Evolutionary conservation across 2,888 invertebrate genomes (phyloP).

Genomic region (Amorpha juglandis): DNA sequence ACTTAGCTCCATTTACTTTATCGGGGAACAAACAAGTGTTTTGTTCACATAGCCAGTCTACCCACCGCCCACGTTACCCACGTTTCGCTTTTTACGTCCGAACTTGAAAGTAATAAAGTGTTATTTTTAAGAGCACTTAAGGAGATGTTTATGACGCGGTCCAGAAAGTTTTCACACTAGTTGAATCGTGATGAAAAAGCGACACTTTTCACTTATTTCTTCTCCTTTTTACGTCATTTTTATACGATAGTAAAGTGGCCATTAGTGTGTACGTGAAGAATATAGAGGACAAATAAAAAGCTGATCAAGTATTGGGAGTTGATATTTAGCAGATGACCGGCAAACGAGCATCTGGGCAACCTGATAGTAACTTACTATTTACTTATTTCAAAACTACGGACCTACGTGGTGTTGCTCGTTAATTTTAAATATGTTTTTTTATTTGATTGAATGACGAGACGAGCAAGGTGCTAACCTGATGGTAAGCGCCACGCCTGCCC

Average conservation of each 20-base stretch:
- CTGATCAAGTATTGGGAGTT: neutral
- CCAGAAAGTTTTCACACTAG: slow-evolving; percentile 6
- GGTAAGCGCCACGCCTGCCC: no score
- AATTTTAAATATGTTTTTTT: no score
- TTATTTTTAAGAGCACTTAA: slow-evolving; percentile 22
- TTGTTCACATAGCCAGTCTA: neutral
- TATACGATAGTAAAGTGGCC: neutral
- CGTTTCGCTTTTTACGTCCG: neutral
- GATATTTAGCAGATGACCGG: no score
- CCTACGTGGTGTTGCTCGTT: no score
- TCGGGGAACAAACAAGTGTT: slow-evolving; percentile 3
- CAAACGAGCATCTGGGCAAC: no score
- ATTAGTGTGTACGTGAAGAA: neutral
- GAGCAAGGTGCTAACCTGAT: no score
- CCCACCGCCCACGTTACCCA: neutral
- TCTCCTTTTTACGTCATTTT: neutral
- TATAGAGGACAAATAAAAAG: neutral
- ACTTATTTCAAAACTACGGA: no score
- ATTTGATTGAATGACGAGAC: no score
- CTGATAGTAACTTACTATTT: no score
- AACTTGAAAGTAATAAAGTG: slow-evolving; percentile 20
- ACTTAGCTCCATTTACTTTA: slow-evolving; percentile 10
- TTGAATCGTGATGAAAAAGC: slow-evolving; percentile 12
- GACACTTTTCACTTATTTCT: neutral
- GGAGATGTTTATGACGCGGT: slow-evolving; percentile 15